These are phyloP conservation scores for Drosophila athabasca DNA, from an alignment of 1,140 invertebrate genomes.

Conservation along the genomic window DNA sequence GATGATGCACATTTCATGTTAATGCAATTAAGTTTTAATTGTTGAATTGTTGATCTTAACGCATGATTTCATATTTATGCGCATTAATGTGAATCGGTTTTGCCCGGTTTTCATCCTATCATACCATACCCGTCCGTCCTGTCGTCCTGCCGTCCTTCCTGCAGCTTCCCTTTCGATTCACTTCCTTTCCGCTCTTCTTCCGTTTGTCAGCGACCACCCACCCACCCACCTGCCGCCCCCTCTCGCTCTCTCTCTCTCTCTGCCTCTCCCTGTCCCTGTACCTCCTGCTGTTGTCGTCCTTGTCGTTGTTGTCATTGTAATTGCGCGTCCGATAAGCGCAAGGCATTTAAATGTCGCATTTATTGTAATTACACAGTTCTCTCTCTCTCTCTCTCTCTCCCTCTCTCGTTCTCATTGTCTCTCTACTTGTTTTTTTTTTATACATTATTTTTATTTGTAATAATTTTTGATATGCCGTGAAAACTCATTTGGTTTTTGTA, in stretches of 20 bases:
- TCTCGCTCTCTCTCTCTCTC: no score
- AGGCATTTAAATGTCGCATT: conserved; percentile 79
- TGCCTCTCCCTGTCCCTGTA: neutral
- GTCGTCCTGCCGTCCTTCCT: no score
- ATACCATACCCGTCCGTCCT: neutral
- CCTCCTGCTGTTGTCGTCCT: neutral
- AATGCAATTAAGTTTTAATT: conserved; percentile 83
- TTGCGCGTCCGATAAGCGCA: conserved; percentile 72
- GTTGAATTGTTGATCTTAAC: conserved; percentile 83
- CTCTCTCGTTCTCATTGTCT: neutral
- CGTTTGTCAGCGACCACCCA: conserved; percentile 13
- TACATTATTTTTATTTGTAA: conserved; percentile 48
- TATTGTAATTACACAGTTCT: conserved; percentile 72
- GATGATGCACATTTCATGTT: conserved; percentile 82
- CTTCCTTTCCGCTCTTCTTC: conserved; percentile 31
- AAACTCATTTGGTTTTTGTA: conserved; percentile 34
- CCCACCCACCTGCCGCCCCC: conserved; percentile 1
- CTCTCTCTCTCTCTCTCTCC: neutral
- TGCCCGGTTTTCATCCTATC: conserved; percentile 5
- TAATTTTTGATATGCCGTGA: conserved; percentile 54
- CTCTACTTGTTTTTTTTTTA: conserved; percentile 4
- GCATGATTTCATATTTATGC: conserved; percentile 82
- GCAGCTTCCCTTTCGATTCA: conserved; percentile 28
- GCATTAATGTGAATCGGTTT: conserved; percentile 75
- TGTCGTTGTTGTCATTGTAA: conserved; percentile 68